Evolutionary conservation across 2,888 invertebrate species (phyloP).

Genomic region (Ochropleura plecta): DNA sequence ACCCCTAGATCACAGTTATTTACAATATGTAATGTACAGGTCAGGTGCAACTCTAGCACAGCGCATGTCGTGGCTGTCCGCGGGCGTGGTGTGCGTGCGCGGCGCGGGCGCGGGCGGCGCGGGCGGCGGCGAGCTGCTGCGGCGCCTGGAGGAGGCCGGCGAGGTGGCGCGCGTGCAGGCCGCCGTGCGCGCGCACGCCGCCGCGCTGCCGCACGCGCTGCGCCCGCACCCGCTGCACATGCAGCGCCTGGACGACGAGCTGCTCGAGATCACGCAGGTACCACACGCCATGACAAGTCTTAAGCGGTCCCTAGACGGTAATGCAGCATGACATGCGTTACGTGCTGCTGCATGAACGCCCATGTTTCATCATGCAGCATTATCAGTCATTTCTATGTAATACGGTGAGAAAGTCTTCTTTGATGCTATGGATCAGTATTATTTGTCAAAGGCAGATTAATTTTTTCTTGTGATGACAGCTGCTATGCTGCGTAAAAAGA

Average conservation of each 20-base stretch:
- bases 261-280: slow-evolving; percentile 97
- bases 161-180: slow-evolving; percentile 97
- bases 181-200: slow-evolving; percentile 89
- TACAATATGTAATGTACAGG: slow-evolving; percentile 79
- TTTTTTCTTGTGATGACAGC: too few relatives aligned
- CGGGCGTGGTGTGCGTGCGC: slow-evolving; percentile 98
- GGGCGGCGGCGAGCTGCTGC: slow-evolving; percentile 93
- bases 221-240: slow-evolving; percentile 92
- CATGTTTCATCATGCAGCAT: too few relatives aligned
- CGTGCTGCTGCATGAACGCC: too few relatives aligned
- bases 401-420: too few relatives aligned
- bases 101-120: slow-evolving; percentile 93
- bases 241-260: slow-evolving; percentile 93
- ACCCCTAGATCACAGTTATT: not conserved
- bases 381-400: too few relatives aligned
- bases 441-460: too few relatives aligned
- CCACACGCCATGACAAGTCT: not conserved
- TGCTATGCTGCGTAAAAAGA: too few relatives aligned
- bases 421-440: too few relatives aligned
- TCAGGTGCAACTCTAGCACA: slow-evolving; percentile 94
- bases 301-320: too few relatives aligned
- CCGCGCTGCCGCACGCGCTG: slow-evolving; percentile 86
- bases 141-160: slow-evolving; percentile 97
- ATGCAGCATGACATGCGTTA: too few relatives aligned
- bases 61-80: slow-evolving; percentile 97